Conservation (phyloP, 1,140 invertebrate genomes). For the Saccostrea cuccullata region DNA sequence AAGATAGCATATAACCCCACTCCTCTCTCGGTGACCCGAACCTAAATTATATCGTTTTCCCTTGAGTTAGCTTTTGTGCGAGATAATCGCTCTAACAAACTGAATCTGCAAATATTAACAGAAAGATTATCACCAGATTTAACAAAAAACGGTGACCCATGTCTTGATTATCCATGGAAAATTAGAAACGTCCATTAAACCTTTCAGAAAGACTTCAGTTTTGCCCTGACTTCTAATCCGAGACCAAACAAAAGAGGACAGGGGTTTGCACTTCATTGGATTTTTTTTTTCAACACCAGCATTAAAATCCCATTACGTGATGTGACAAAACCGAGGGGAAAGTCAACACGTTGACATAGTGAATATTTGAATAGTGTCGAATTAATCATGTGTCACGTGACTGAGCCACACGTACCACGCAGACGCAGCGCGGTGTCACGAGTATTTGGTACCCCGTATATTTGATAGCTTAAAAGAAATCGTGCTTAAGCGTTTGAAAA, state of each 20-base stretch:
- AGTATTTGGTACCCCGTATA: background rate
- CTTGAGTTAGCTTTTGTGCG: background rate
- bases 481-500: background rate
- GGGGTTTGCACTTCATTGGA: constrained; percentile 19
- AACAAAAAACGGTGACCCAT: background rate
- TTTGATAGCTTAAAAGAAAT: constrained; percentile 5
- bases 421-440: background rate
- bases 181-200: constrained; percentile 27
- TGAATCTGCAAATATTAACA: background rate
- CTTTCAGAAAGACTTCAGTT: background rate
- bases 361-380: constrained; percentile 30
- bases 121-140: background rate
- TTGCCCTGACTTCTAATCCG: constrained; percentile 8
- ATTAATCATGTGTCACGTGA: constrained; percentile 20
- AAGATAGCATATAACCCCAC: too few species aligned
- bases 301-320: constrained; percentile 29
- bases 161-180: background rate
- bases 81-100: background rate
- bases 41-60: background rate
- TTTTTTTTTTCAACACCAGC: background rate
- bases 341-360: background rate
- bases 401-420: constrained; percentile 5
- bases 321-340: constrained; percentile 14
- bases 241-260: constrained; percentile 11
- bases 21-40: too few species aligned